A percentile compares a stretch with the other conserved stretches of the same genome.
phyloP scores from a whole-genome alignment of 2,797 vertebrate species.

The Artibeus lituratus region DNA sequence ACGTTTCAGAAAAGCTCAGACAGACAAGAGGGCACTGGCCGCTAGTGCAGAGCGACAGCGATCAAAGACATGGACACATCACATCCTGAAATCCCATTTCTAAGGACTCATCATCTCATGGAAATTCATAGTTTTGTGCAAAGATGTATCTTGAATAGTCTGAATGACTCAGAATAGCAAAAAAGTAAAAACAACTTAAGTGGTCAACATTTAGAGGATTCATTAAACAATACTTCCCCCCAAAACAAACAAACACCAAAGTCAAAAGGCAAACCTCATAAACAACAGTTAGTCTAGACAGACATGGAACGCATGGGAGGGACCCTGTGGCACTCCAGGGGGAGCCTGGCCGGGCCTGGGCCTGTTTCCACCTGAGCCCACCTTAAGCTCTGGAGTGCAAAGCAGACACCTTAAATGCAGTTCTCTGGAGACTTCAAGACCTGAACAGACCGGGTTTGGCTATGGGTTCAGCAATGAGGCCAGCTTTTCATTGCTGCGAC shows the following conservation, averaged over 20 bases:
- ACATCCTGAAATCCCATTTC: background rate
- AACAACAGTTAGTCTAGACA: background rate
- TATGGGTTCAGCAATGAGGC: background rate
- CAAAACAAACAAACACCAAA: background rate
- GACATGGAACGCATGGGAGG: no score
- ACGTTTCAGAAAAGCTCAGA: background rate
- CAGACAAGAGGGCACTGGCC: background rate
- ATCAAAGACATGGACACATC: background rate
- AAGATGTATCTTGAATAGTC: background rate
- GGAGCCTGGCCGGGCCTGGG: background rate
- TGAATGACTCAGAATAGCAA: background rate
- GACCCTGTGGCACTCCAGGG: background rate
- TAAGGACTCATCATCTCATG: background rate
- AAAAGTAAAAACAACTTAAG: background rate
- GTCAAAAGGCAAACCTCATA: background rate
- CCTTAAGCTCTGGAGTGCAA: background rate
- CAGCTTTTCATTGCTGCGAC: background rate
- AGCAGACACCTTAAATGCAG: accelerated
- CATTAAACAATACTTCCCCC: background rate
- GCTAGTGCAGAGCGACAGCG: background rate
- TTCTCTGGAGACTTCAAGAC: background rate
- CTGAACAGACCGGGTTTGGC: background rate
- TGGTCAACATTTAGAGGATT: background rate
- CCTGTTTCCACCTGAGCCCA: background rate
- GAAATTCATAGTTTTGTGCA: background rate